These are phyloP conservation scores for Drosophila jambulina DNA, from an alignment of 1,140 invertebrate genomes.

Conservation along the genomic window DNA sequence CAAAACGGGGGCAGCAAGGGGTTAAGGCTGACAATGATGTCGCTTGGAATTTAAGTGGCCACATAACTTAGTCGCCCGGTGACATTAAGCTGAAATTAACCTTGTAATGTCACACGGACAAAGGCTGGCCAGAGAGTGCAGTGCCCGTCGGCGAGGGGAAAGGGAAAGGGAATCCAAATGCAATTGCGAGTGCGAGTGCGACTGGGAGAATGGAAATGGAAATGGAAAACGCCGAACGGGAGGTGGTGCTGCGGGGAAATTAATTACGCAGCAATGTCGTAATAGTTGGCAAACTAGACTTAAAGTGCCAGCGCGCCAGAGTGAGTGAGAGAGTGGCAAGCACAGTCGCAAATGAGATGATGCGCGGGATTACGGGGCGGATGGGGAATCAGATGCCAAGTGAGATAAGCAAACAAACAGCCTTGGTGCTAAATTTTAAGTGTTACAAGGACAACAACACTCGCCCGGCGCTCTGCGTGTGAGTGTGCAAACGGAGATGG, in stretches of 20 bases:
- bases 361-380: conserved; percentile 30
- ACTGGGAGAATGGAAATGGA: not conserved
- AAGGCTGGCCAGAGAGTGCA: conserved; percentile 17
- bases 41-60: conserved; percentile 61
- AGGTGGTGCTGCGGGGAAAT: conserved; percentile 25
- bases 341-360: conserved; percentile 45
- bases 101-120: conserved; percentile 63
- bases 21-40: conserved; percentile 32
- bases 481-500: conserved; percentile 38
- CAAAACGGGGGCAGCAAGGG: not conserved
- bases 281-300: conserved; percentile 63
- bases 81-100: conserved; percentile 75
- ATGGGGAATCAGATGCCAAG: conserved; percentile 66
- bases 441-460: conserved; percentile 79
- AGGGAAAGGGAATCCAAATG: conserved; percentile 1
- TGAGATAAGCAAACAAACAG: conserved; percentile 80
- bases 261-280: conserved; percentile 64
- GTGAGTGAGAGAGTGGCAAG: conserved; percentile 5
- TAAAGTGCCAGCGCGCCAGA: conserved; percentile 9
- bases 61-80: conserved; percentile 57
- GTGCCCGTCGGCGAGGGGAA: not conserved
- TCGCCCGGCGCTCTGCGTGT: conserved; percentile 2
- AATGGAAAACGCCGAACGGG: conserved; percentile 1
- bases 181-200: conserved; percentile 3
- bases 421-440: conserved; percentile 83